phyloP scores from a whole-genome alignment of 2,888 invertebrate species.

The Spisula subtruncata region DNA sequence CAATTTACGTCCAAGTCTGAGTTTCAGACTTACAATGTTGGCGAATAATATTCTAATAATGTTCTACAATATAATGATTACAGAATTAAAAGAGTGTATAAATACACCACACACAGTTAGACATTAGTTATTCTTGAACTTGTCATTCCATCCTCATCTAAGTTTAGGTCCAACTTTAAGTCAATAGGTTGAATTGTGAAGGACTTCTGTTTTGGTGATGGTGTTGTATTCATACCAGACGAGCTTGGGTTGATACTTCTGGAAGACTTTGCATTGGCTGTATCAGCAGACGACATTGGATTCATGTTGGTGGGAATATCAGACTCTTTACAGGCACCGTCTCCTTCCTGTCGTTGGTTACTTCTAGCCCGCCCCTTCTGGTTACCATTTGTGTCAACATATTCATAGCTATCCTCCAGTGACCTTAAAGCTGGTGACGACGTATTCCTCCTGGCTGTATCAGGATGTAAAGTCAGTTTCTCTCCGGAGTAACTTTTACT shows the following conservation, averaged over 20 bases:
- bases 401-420: not conserved
- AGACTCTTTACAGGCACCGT: not conserved
- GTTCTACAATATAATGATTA: too few relatives aligned
- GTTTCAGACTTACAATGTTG: too few relatives aligned
- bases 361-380: not conserved
- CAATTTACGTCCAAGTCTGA: too few relatives aligned
- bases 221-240: not conserved
- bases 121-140: conserved; percentile 25
- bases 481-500: not conserved
- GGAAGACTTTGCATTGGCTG: not conserved
- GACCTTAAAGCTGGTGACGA: conserved; percentile 38
- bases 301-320: not conserved
- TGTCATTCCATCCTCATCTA: conserved; percentile 2
- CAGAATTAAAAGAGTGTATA: too few relatives aligned
- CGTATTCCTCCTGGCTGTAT: conserved; percentile 6
- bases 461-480: not conserved
- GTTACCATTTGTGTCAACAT: not conserved
- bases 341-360: not conserved
- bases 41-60: too few relatives aligned
- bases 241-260: not conserved
- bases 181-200: conserved; percentile 59
- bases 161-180: conserved; percentile 57
- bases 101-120: too few relatives aligned
- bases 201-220: conserved; percentile 6
- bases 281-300: not conserved